Conservation (phyloP, 2,888 invertebrate species). For the Sisyra nigra region DNA sequence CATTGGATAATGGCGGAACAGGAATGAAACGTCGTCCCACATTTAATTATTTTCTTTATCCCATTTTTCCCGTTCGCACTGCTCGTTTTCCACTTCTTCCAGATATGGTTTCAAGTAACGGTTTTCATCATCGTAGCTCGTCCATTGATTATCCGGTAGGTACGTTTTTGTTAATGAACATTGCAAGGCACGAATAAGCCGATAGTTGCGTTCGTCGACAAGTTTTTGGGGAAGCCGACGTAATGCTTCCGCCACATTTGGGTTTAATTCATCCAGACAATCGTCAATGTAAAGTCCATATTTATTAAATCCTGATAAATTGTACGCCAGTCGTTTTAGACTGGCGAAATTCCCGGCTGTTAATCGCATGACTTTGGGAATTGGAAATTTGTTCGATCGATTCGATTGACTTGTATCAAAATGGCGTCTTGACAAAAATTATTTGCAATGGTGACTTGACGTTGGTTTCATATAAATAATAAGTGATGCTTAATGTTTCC, state of each 20-base stretch:
- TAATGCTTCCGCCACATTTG: constrained; percentile 66
- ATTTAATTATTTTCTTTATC: constrained; percentile 34
- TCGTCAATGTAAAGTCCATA: constrained; percentile 75
- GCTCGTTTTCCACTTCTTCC: constrained; percentile 64
- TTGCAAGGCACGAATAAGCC: constrained; percentile 70
- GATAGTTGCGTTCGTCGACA: constrained; percentile 69
- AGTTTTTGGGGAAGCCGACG: constrained; percentile 56
- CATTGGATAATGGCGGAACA: too few relatives aligned
- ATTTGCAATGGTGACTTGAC: too few relatives aligned
- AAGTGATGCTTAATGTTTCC: too few relatives aligned
- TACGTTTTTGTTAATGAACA: constrained; percentile 57
- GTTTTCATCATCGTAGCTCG: constrained; percentile 70
- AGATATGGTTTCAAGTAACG: constrained; percentile 65
- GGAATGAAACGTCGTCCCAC: too few relatives aligned
- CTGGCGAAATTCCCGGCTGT: too few relatives aligned
- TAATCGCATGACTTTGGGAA: too few relatives aligned
- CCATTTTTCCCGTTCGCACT: constrained; percentile 64
- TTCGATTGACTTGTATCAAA: too few relatives aligned
- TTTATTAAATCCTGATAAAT: constrained; percentile 64
- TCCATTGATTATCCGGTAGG: constrained; percentile 86
- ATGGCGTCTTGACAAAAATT: too few relatives aligned
- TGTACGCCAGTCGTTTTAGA: constrained; percentile 35
- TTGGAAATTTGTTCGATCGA: too few relatives aligned
- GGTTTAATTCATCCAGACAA: constrained; percentile 49
- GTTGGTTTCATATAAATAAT: too few relatives aligned